Conservation (phyloP, 2,888 invertebrate species). For the Hirudinaria manillensis region DNA sequence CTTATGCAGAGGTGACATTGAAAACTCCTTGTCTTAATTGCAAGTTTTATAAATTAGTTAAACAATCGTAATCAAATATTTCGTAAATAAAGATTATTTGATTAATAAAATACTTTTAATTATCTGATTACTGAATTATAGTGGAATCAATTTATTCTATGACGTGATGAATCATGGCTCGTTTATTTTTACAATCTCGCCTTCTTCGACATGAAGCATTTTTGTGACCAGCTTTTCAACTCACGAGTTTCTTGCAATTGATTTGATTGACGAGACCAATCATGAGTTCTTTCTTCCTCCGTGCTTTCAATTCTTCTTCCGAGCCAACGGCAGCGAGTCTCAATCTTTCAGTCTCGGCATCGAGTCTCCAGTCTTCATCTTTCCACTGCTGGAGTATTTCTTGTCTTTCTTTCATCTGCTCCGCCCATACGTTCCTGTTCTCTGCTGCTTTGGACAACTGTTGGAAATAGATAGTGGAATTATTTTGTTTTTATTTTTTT, state of each 20-base stretch:
- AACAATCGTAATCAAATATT: too few relatives aligned
- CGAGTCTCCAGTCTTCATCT: slow-evolving; percentile 22
- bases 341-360: slow-evolving; percentile 19
- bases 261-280: slow-evolving; percentile 14
- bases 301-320: slow-evolving; percentile 14
- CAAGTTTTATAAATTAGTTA: too few relatives aligned
- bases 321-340: background rate
- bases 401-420: slow-evolving; percentile 26
- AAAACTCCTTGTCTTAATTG: too few relatives aligned
- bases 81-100: too few relatives aligned
- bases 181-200: too few relatives aligned
- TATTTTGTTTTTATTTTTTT: background rate
- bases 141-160: too few relatives aligned
- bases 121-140: too few relatives aligned
- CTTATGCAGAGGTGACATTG: too few relatives aligned
- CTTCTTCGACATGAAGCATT: too few relatives aligned
- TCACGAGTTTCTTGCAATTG: slow-evolving; percentile 23
- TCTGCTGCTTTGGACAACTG: slow-evolving; percentile 23
- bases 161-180: too few relatives aligned
- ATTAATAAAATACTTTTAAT: too few relatives aligned
- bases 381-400: slow-evolving; percentile 10
- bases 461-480: background rate
- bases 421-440: slow-evolving; percentile 10
- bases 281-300: slow-evolving; percentile 19
- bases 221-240: background rate